Evolutionary conservation across 1,140 invertebrate species (phyloP).

Genomic region (Galendromus occidentalis): DNA sequence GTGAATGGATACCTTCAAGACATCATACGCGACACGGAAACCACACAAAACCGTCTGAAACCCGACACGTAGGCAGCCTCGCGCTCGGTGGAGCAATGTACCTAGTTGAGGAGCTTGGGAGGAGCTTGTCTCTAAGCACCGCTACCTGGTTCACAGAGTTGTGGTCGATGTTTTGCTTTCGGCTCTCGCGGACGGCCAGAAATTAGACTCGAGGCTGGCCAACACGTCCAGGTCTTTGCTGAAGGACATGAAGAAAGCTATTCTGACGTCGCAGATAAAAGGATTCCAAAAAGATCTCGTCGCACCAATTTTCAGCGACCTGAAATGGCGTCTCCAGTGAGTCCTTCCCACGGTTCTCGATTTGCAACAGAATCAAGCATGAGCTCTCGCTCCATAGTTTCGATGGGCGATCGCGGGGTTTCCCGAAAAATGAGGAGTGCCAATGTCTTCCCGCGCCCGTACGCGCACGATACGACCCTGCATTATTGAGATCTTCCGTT

Average conservation of each 20-base stretch:
- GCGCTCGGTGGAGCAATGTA: too few relatives aligned
- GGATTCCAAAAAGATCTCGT: conserved; percentile 1
- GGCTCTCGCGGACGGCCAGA: conserved; percentile 3
- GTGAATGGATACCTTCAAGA: not conserved
- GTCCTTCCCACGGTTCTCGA: too few relatives aligned
- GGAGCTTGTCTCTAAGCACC: too few relatives aligned
- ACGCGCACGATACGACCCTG: too few relatives aligned
- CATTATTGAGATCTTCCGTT: too few relatives aligned
- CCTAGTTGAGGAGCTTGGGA: too few relatives aligned
- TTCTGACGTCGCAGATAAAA: not conserved
- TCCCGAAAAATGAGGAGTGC: too few relatives aligned
- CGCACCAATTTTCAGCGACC: not conserved
- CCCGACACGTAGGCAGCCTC: not conserved
- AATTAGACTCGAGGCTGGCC: not conserved
- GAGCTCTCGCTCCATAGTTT: too few relatives aligned
- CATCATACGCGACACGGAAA: not conserved
- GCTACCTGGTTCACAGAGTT: not conserved
- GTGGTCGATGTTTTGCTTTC: conserved; percentile 6
- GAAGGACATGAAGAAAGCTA: conserved; percentile 4
- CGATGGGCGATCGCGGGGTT: too few relatives aligned
- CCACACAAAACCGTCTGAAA: conserved; percentile 1
- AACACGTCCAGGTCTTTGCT: not conserved
- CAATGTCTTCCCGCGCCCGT: too few relatives aligned
- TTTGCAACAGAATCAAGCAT: too few relatives aligned
- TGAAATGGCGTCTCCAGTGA: not conserved